These are phyloP conservation scores for Solea senegalensis DNA, from an alignment of 2,113 vertebrate genomes.

Conservation along the genomic window DNA sequence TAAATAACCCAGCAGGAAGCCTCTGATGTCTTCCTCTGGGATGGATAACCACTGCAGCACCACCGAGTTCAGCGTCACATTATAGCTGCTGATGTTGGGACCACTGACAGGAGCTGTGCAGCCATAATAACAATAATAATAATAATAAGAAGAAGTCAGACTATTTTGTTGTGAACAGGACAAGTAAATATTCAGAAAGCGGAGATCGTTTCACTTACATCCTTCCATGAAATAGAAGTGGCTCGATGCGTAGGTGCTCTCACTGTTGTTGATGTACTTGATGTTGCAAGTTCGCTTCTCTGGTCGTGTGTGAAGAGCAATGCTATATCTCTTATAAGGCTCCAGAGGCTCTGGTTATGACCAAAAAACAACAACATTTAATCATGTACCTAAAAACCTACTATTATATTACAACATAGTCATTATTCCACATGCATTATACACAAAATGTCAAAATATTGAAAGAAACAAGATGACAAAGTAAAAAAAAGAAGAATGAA, in stretches of 20 bases:
- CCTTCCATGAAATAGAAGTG: slow-evolving; percentile 80
- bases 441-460: too few relatives aligned
- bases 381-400: background rate
- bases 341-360: slow-evolving; percentile 67
- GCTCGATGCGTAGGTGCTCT: slow-evolving; percentile 75
- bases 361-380: background rate
- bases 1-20: slow-evolving; percentile 84
- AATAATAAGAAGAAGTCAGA: background rate
- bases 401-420: too few relatives aligned
- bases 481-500: too few relatives aligned
- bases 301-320: slow-evolving; percentile 69
- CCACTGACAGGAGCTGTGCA: slow-evolving; percentile 79
- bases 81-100: slow-evolving; percentile 76
- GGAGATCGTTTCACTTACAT: slow-evolving; percentile 68
- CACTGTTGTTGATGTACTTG: slow-evolving; percentile 71
- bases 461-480: too few relatives aligned
- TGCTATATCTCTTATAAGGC: slow-evolving; percentile 74
- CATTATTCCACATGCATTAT: too few relatives aligned
- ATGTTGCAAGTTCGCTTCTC: slow-evolving; percentile 74
- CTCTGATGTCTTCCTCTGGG: slow-evolving; percentile 77
- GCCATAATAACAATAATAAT: background rate
- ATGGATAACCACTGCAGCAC: slow-evolving; percentile 82
- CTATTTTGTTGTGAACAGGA: background rate
- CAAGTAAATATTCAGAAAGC: background rate
- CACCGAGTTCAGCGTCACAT: slow-evolving; percentile 73